Evolutionary conservation across 2,113 vertebrate genomes (phyloP), one percentile per base, ranked within the genome.

Genomic region (Calidris pygmaea): DNA sequence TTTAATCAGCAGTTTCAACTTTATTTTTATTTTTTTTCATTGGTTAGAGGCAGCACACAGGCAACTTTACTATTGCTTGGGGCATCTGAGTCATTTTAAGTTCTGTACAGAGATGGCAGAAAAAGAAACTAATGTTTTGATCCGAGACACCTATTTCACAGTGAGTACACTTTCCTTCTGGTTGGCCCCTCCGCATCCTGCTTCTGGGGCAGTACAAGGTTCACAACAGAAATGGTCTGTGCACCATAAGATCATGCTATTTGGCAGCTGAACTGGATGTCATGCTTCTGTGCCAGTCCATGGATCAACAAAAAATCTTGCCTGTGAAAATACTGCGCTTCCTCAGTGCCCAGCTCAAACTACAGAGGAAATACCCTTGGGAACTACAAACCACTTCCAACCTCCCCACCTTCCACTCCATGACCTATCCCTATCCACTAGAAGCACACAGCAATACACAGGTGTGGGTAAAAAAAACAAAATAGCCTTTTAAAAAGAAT

Each of bases 1-100:
- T 96, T 94, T 91, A 95, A 95, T 83, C 71, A 96, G 52, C 32
- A 66, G 34, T 89, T 84, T 66, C 8, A 75, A 70, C 11, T 9
- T 34, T 59, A 26, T 34, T 48, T 47, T 52, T 50, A 26, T 27
- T 52, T 29, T 53, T 32, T 23, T 16, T 20, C 37, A 88, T 65
- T 63, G 29, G 52, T 71, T 78, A 92, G 58, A 87, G 48, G 78
- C 34, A 53, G 16, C 63, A 90, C 53, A 39, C 30, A 47, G 41
- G 41, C 43, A 85, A 90, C 73, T 87, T 87, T 1, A 66, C 14
- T 73, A 75, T 43, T 80, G 48, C 56, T 87, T 67, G 47, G 48
- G 58, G 65, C n/a, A 55, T 7, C 32, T 62, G 76, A 60, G 15
- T 66, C 3, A 70, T 88, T 88, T 89, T 52, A 74, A 75, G 41